Evolutionary conservation across 1,140 invertebrate genomes (phyloP).

Genomic region (Ceratitis capitata): DNA sequence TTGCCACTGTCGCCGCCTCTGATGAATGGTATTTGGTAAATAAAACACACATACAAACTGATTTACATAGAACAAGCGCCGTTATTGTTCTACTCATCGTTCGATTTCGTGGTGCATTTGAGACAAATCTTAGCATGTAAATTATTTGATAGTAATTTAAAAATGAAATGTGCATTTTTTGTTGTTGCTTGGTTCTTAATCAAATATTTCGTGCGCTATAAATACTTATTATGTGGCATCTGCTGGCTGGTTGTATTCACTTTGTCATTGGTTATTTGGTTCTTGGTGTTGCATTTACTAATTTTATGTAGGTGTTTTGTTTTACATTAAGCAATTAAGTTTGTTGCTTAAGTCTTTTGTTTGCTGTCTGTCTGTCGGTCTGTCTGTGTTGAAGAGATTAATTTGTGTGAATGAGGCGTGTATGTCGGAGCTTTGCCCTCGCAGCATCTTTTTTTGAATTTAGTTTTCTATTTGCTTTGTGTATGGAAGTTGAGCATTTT

Average conservation of each 20-base stretch:
- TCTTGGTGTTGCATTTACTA: not conserved
- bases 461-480: not conserved
- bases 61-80: not conserved
- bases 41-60: too few relatives aligned
- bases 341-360: constrained; percentile 12
- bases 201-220: not conserved
- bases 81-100: not conserved
- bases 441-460: too few relatives aligned
- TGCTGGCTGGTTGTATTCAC: not conserved
- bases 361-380: too few relatives aligned
- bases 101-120: too few relatives aligned
- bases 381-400: not conserved
- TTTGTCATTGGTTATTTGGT: not conserved
- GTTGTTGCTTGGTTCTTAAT: too few relatives aligned
- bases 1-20: not conserved
- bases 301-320: constrained; percentile 31
- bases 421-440: not conserved
- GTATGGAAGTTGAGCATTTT: too few relatives aligned
- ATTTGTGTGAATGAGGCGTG: too few relatives aligned
- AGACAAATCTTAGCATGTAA: not conserved
- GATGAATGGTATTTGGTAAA: too few relatives aligned
- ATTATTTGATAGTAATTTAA: not conserved
- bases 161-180: too few relatives aligned
- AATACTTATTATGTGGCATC: not conserved
- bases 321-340: not conserved